phyloP scores from a whole-genome alignment of 2,113 vertebrate species.

The Stegostoma tigrinum region DNA sequence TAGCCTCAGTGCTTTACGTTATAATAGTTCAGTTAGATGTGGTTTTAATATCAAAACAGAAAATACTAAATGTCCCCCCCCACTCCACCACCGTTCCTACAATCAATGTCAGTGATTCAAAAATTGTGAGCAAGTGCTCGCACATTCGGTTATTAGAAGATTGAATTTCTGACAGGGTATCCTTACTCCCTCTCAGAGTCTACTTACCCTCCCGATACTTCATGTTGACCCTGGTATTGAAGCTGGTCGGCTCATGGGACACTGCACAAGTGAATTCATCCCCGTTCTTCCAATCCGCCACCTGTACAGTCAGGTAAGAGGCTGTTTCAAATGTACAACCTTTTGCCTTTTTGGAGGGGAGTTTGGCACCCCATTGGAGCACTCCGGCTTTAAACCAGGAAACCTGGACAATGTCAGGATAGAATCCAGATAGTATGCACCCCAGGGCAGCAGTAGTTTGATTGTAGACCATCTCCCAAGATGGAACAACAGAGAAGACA shows the following conservation, averaged over 20 bases:
- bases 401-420: background rate
- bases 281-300: background rate
- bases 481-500: background rate
- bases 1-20: background rate
- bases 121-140: background rate
- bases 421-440: background rate
- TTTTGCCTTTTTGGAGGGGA: background rate
- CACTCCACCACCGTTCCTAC: too few relatives aligned
- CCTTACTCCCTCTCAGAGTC: background rate
- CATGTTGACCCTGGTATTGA: background rate
- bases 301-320: too few relatives aligned
- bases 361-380: background rate
- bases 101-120: background rate
- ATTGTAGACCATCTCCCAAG: background rate
- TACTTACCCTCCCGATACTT: background rate
- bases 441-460: background rate
- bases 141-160: background rate
- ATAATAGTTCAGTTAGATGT: background rate
- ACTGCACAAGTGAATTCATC: background rate
- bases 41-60: background rate
- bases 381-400: background rate
- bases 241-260: background rate
- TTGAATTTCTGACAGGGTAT: background rate
- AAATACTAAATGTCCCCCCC: too few relatives aligned
- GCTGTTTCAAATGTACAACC: background rate